A percentile compares a stretch with the other conserved stretches of the same genome.
Conservation (phyloP, 2,888 invertebrate species). For the Oasisia sp. region DNA sequence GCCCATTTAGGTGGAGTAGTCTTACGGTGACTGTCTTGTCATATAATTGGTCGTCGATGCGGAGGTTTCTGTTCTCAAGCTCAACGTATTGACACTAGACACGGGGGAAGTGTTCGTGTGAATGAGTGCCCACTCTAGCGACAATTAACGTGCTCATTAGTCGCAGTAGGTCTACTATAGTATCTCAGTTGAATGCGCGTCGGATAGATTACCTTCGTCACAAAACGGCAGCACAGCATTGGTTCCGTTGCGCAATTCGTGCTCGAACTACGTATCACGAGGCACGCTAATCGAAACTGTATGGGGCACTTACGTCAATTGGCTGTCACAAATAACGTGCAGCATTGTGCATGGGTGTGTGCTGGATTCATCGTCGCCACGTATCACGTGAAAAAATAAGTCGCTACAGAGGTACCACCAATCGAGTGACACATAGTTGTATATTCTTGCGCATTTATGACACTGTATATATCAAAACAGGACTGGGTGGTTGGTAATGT, state of each 20-base stretch:
- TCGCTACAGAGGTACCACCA: no score
- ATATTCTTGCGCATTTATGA: no score
- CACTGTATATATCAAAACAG: no score
- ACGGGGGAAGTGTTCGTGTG: neutral
- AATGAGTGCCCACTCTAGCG: neutral
- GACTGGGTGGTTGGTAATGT: no score
- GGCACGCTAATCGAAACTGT: no score
- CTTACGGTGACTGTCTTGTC: neutral
- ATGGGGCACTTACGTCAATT: no score
- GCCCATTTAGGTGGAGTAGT: neutral
- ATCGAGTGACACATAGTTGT: no score
- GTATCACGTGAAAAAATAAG: no score
- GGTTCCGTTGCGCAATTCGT: neutral
- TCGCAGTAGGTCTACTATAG: neutral
- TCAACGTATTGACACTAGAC: neutral
- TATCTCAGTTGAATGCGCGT: neutral
- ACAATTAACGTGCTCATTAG: neutral
- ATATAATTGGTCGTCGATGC: neutral
- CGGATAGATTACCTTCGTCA: neutral
- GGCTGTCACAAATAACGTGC: no score
- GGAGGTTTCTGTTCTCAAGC: neutral
- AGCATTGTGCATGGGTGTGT: no score
- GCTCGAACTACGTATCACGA: no score
- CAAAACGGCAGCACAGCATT: neutral
- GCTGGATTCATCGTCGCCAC: no score